Conservation (phyloP, 1,140 invertebrate species). For the Spodoptera litura region DNA sequence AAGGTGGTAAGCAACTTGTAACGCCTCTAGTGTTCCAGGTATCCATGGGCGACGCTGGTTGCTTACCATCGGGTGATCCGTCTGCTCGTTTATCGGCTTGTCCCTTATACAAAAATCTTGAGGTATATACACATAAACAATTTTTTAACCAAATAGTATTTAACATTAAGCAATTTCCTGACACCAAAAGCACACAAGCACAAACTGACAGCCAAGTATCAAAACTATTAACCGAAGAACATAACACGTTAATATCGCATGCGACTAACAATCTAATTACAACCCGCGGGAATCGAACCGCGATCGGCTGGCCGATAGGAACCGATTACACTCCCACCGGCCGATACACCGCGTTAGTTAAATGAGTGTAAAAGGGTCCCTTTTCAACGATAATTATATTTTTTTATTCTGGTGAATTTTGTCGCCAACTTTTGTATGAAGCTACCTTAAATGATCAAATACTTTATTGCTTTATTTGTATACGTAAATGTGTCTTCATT, state of each 20-base stretch:
- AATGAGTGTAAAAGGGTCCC: slow-evolving; percentile 47
- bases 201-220: slow-evolving; percentile 33
- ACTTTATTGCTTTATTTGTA: background rate
- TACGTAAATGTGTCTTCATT: background rate
- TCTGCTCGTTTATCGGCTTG: no score
- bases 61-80: no score
- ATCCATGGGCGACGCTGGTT: no score
- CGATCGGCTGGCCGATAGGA: slow-evolving; percentile 75
- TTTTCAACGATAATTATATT: slow-evolving; percentile 36
- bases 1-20: no score
- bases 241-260: slow-evolving; percentile 82
- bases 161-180: no score
- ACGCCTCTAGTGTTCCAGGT: no score
- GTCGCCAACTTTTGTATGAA: background rate
- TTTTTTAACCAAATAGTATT: no score
- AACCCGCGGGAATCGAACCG: slow-evolving; percentile 81
- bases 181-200: no score
- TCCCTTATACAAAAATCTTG: no score
- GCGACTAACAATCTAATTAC: slow-evolving; percentile 85
- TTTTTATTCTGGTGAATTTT: slow-evolving; percentile 29
- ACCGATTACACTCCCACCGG: slow-evolving; percentile 64
- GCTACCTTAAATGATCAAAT: background rate
- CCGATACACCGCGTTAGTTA: slow-evolving; percentile 47
- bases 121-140: no score
- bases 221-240: slow-evolving; percentile 38